Evolutionary conservation across 2,113 vertebrate species (phyloP).

Genomic region (Calidris pygmaea): DNA sequence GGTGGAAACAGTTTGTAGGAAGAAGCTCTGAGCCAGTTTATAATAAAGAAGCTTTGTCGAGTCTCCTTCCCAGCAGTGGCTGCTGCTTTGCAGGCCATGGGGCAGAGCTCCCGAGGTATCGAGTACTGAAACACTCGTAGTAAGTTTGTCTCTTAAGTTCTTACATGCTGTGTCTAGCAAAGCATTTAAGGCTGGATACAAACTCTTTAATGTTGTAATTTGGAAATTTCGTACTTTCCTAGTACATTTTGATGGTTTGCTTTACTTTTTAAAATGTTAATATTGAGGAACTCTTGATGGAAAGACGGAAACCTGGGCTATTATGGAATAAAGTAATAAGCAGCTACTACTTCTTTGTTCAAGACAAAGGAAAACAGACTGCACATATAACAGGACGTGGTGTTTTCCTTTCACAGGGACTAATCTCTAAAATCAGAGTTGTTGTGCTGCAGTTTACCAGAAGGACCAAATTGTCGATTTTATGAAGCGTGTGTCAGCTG

Average conservation of each 20-base stretch:
- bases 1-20: neutral
- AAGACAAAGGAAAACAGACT: neutral
- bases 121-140: neutral
- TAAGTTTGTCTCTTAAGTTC: neutral
- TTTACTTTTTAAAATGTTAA: neutral
- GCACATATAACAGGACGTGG: accelerated
- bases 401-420: neutral
- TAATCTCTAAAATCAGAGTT: neutral
- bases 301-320: accelerated
- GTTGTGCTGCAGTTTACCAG: neutral
- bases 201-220: neutral
- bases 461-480: neutral
- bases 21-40: neutral
- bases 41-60: neutral
- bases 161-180: neutral
- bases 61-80: neutral
- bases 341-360: neutral
- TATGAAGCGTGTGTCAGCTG: neutral
- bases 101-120: neutral
- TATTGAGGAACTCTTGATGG: neutral
- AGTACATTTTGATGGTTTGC: neutral
- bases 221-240: neutral
- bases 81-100: neutral
- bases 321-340: neutral
- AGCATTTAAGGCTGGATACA: neutral